A percentile compares a stretch with the other conserved stretches of the same genome.
These are phyloP conservation scores for Papilio elwesi DNA, from an alignment of 2,888 invertebrate genomes.

Conservation along the genomic window DNA sequence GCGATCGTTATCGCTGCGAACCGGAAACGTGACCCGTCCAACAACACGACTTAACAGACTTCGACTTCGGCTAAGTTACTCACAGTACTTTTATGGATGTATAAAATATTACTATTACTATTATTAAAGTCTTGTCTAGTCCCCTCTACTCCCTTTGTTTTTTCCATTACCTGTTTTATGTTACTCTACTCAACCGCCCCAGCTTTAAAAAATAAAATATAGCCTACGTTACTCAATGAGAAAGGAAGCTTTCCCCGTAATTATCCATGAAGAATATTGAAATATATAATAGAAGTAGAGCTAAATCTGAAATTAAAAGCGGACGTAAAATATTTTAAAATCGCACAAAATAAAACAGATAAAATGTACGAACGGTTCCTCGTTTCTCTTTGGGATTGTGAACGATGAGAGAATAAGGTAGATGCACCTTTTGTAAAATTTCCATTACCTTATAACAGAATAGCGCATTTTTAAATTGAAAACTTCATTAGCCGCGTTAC, in stretches of 20 bases:
- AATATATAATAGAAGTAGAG: neutral
- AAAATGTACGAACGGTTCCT: slow-evolving; percentile 7
- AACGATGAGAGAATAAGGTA: slow-evolving; percentile 1
- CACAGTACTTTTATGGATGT: too few relatives aligned
- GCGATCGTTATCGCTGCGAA: neutral
- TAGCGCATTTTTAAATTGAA: neutral
- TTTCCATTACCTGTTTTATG: too few relatives aligned
- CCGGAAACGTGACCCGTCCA: neutral
- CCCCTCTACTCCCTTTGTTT: too few relatives aligned
- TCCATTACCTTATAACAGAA: slow-evolving; percentile 26
- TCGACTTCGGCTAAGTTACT: neutral
- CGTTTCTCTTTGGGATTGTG: slow-evolving; percentile 3
- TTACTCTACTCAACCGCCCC: too few relatives aligned
- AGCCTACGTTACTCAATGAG: too few relatives aligned
- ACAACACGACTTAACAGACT: neutral
- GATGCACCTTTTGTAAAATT: slow-evolving; percentile 12
- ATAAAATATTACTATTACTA: neutral
- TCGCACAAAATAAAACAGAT: slow-evolving; percentile 2
- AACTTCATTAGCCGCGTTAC: too few relatives aligned
- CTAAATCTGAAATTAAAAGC: slow-evolving; percentile 3
- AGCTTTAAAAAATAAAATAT: too few relatives aligned
- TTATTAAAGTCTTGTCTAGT: too few relatives aligned
- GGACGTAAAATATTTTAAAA: neutral
- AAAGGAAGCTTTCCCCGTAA: neutral
- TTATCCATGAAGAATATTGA: slow-evolving; percentile 1